A percentile compares a stretch with the other conserved stretches of the same genome.
Evolutionary conservation across 2,888 invertebrate species (phyloP).

Genomic region (Diarsia dahlii): DNA sequence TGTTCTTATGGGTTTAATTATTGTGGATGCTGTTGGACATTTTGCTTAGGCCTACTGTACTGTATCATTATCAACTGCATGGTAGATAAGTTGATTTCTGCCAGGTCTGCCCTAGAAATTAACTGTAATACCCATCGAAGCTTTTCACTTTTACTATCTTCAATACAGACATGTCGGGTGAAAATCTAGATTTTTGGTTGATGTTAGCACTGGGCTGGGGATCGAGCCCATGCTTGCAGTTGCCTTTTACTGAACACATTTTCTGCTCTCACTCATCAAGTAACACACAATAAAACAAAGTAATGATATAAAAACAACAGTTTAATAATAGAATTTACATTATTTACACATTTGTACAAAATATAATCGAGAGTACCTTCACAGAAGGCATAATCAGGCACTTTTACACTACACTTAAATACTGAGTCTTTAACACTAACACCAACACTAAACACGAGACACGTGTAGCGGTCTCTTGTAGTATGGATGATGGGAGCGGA

Average conservation of each 20-base stretch:
- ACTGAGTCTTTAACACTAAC: conserved; percentile 45
- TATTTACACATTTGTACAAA: conserved; percentile 85
- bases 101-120: no score
- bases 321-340: conserved; percentile 83
- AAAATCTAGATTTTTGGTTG: no score
- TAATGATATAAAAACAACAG: conserved; percentile 84
- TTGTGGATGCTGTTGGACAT: no score
- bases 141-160: no score
- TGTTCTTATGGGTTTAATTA: no score
- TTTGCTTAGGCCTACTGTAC: no score
- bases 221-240: background rate
- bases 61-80: no score
- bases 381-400: conserved; percentile 86
- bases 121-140: no score
- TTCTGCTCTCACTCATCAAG: background rate
- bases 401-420: conserved; percentile 66
- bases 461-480: conserved; percentile 87
- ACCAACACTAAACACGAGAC: conserved; percentile 81
- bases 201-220: background rate
- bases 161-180: no score
- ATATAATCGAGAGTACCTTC: conserved; percentile 84
- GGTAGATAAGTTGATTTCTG: no score
- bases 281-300: conserved; percentile 67
- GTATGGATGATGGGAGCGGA: conserved; percentile 81
- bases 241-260: background rate